Evolutionary conservation across 2,113 vertebrate species (phyloP).

Genomic region (Ammodytes dubius): DNA sequence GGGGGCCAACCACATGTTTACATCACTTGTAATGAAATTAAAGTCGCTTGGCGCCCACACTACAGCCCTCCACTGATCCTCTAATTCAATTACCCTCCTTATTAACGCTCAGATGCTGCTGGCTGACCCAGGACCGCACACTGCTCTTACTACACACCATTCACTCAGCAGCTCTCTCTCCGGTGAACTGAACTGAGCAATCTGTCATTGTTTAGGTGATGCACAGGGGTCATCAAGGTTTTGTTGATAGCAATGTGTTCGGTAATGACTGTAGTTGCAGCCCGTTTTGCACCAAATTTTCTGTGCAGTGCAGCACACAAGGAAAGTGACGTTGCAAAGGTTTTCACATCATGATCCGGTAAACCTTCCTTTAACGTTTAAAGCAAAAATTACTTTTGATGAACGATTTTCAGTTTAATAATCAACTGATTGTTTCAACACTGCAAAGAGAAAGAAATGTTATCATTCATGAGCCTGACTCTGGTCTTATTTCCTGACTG

Average conservation of each 20-base stretch:
- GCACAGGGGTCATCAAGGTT: constrained; percentile 18
- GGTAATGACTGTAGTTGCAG: neutral
- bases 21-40: constrained; percentile 84
- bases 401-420: no score
- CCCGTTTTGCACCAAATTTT: neutral
- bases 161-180: constrained; percentile 49
- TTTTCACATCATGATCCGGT: neutral
- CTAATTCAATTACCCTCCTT: constrained; percentile 83
- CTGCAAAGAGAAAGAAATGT: constrained; percentile 1
- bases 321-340: neutral
- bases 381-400: no score
- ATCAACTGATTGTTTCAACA: neutral
- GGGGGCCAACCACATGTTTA: constrained; percentile 78
- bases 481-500: constrained; percentile 28
- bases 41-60: constrained; percentile 72
- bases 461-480: neutral
- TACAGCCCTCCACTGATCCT: constrained; percentile 75
- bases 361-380: no score
- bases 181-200: constrained; percentile 32
- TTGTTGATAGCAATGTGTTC: constrained; percentile 2
- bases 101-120: constrained; percentile 76
- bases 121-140: constrained; percentile 66
- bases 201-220: constrained; percentile 9
- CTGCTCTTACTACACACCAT: constrained; percentile 61
- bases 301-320: neutral